Evolutionary conservation across 2,888 invertebrate species (phyloP).

Genomic region (Syritta pipiens): DNA sequence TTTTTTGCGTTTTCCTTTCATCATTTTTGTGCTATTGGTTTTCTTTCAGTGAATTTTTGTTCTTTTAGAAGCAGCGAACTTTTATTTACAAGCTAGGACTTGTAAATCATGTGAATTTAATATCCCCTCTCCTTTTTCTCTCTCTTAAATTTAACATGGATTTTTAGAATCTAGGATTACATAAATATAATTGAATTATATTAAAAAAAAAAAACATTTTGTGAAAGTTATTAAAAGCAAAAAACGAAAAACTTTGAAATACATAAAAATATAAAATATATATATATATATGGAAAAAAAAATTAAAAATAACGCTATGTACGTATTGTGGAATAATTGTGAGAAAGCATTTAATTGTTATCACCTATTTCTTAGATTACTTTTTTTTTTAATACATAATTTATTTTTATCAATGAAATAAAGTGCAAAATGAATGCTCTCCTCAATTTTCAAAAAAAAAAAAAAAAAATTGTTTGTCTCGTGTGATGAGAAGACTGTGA

Average conservation of each 20-base stretch:
- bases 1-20: not conserved
- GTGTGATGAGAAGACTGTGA: no score
- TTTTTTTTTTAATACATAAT: slow-evolving; percentile 36
- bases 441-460: slow-evolving; percentile 12
- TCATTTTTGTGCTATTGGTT: slow-evolving; percentile 20
- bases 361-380: slow-evolving; percentile 26
- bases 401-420: slow-evolving; percentile 60
- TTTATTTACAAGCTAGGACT: not conserved
- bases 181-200: no score
- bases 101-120: not conserved
- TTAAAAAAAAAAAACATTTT: no score
- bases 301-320: slow-evolving; percentile 31
- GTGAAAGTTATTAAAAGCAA: slow-evolving; percentile 22
- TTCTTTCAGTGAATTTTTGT: not conserved
- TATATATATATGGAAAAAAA: slow-evolving; percentile 37
- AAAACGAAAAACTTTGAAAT: slow-evolving; percentile 38
- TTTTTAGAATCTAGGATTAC: slow-evolving; percentile 32
- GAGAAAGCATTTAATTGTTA: slow-evolving; percentile 55
- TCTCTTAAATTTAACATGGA: slow-evolving; percentile 24
- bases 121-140: not conserved
- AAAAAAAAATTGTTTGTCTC: no score
- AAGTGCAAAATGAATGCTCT: slow-evolving; percentile 43
- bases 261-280: slow-evolving; percentile 29
- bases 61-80: slow-evolving; percentile 9
- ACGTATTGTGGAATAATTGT: slow-evolving; percentile 26